A percentile compares a stretch with the other conserved stretches of the same genome.
Conservation (phyloP, 2,888 invertebrate species). For the Calameuta filiformis region DNA sequence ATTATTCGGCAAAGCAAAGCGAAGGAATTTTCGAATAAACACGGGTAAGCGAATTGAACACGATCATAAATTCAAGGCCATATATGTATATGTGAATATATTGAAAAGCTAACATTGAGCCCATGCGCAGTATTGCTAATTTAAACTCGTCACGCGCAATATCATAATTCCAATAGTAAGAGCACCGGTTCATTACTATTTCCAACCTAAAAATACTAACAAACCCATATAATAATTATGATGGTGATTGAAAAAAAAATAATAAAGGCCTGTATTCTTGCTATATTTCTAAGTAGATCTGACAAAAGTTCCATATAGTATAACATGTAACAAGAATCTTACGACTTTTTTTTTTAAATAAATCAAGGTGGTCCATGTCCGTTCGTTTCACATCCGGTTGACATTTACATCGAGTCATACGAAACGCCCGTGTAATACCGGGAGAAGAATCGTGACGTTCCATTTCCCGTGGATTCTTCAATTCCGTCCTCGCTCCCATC, state of each 20-base stretch:
- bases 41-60: background rate
- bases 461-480: background rate
- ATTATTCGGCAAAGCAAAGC: background rate
- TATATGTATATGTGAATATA: background rate
- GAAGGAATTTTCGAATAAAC: background rate
- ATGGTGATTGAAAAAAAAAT: background rate
- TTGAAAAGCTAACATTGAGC: no score
- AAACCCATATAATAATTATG: background rate
- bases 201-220: background rate
- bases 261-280: background rate
- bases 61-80: background rate
- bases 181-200: background rate
- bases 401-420: conserved; percentile 23
- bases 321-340: background rate
- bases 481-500: background rate
- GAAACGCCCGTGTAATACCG: conserved; percentile 9
- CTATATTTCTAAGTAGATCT: background rate
- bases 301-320: background rate
- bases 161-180: background rate
- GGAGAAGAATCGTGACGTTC: background rate
- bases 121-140: no score
- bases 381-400: conserved; percentile 18
- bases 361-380: conserved; percentile 34
- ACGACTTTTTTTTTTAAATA: conserved; percentile 20
- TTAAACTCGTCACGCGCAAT: no score